Conservation (phyloP, 2,113 vertebrate species). For the Alexandromys fortis region DNA sequence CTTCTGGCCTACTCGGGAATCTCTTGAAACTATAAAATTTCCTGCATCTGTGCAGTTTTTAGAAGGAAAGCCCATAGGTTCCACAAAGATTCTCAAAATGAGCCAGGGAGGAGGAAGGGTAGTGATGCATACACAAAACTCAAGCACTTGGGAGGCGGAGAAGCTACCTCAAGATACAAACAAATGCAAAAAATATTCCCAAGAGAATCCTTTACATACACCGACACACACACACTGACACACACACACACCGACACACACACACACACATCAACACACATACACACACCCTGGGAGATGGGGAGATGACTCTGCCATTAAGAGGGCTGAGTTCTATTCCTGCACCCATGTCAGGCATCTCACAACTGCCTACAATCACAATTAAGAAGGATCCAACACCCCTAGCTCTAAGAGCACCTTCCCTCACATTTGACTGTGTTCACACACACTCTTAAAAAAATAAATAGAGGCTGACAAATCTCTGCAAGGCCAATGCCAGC, state of each 20-base stretch:
- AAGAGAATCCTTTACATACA: neutral
- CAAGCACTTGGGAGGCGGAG: neutral
- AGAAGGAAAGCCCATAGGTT: neutral
- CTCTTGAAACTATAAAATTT: neutral
- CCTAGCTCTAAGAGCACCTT: neutral
- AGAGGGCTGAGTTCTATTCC: neutral
- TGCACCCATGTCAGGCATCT: neutral
- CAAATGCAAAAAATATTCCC: neutral
- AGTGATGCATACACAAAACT: too few relatives aligned
- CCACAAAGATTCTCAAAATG: neutral
- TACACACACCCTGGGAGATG: neutral
- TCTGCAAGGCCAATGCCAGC: neutral
- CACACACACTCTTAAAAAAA: neutral
- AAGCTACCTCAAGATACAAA: neutral
- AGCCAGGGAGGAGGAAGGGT: neutral
- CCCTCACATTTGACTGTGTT: too few relatives aligned
- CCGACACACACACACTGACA: neutral
- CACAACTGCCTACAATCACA: neutral
- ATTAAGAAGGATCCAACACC: neutral
- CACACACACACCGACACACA: neutral
- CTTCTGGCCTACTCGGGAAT: neutral
- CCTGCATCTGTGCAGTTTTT: slow-evolving; percentile 9
- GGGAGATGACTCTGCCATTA: neutral
- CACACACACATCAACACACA: neutral
- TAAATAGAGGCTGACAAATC: neutral